Evolutionary conservation across 2,888 invertebrate species (phyloP), one percentile per base, ranked within the genome.

Genomic region (Gisinianus flammeolus): DNA sequence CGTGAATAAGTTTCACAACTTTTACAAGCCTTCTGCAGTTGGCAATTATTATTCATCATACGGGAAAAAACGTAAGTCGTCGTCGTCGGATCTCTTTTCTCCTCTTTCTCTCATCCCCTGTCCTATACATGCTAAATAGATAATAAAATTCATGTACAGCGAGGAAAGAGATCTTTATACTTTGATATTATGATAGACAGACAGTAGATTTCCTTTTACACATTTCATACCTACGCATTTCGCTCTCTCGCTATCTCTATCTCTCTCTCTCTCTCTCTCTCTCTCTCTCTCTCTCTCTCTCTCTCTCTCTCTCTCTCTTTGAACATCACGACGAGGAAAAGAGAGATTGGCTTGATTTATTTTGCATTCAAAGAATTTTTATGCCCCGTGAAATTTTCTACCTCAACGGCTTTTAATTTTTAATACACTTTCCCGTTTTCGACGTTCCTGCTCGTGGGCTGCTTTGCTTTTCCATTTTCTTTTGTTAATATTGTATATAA

Each of bases 11-110:
- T 77, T 77, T 67, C 75, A 62, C 67, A 80, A 71, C 28, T 77
- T 92, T 90, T 95, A 95, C 90, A 92, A 92, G 89, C 77, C 77
- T 4, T 62, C 77, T 5, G 77, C 77, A 10, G 71, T 77, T 16
- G 77, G 77, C 2, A 62, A 62, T 26, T 77, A 77, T 30, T 77
- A 77, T 33, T 77, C 77, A 28, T 30, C 71, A 12, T 58, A 62
- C 58, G 77, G 77, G 16, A 75, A 64, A n/a, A 80, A 78, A 76
- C 80, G 80, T 80, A 70, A 74, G 74, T 24, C 4, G 58, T n/a
- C n/a, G n/a, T n/a, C n/a, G n/a, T n/a, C n/a, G n/a, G n/a, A n/a
- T 56, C 24, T 26, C 5, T 58, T 73, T 26, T 44, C 22, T 58
- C 2, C 19, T 58, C 19, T 58, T 58, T 58, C 24, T 35, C 12